A percentile compares a stretch with the other conserved stretches of the same genome.
Evolutionary conservation across 1,140 invertebrate species (phyloP).

Genomic region (Venustaconcha ellipsiformis): DNA sequence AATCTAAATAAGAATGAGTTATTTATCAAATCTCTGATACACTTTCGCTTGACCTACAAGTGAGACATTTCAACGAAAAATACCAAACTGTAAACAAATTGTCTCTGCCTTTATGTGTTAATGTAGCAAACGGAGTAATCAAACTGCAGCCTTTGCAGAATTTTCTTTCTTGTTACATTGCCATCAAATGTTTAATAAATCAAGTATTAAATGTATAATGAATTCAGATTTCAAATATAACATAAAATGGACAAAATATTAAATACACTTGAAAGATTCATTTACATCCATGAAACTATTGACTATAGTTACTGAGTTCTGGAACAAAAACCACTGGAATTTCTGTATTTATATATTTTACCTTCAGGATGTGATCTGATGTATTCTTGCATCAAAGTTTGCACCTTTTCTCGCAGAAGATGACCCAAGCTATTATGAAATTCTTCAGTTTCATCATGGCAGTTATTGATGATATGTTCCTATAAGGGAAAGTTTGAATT

Average conservation of each 20-base stretch:
- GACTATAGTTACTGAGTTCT: not conserved
- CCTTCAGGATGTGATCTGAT: slow-evolving; percentile 57
- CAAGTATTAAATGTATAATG: no score
- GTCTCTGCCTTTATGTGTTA: no score
- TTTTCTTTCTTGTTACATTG: no score
- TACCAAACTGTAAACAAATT: no score
- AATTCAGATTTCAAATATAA: no score
- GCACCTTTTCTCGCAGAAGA: slow-evolving; percentile 63
- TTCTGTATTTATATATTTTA: slow-evolving; percentile 12
- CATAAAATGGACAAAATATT: not conserved
- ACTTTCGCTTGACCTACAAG: no score
- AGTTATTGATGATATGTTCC: slow-evolving; percentile 92
- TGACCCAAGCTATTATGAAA: slow-evolving; percentile 91
- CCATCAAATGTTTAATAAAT: no score
- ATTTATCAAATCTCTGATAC: no score
- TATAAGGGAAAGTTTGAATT: slow-evolving; percentile 41
- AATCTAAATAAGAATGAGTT: no score
- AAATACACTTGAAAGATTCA: not conserved
- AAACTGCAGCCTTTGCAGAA: no score
- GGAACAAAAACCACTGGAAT: not conserved
- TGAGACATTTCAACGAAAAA: no score
- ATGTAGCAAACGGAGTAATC: no score
- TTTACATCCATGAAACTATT: not conserved
- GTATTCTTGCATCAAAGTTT: slow-evolving; percentile 61
- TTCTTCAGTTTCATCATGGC: slow-evolving; percentile 86